Evolutionary conservation across 2,888 invertebrate genomes (phyloP).

Genomic region (Cerastoderma edule): DNA sequence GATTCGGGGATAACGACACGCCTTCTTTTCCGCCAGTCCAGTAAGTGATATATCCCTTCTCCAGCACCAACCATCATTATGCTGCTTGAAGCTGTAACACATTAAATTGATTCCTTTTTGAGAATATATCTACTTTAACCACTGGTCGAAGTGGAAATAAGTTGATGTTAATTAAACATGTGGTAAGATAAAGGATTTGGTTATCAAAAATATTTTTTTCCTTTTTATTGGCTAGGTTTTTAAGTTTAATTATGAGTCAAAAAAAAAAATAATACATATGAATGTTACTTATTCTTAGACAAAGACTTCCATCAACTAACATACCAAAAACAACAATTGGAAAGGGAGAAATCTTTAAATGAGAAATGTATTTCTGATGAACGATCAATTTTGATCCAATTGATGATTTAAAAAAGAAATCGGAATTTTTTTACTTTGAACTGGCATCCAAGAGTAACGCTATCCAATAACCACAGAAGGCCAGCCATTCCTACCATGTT

Average conservation of each 20-base stretch:
- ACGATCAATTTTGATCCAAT: too few species aligned
- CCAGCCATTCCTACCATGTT: too few species aligned
- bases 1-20: conserved; percentile 40
- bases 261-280: background rate
- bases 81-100: conserved; percentile 47
- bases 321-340: too few species aligned
- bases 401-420: too few species aligned
- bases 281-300: too few species aligned
- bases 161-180: background rate
- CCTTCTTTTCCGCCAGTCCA: conserved; percentile 30
- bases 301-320: too few species aligned
- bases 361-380: too few species aligned
- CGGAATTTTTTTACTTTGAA: too few species aligned
- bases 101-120: background rate
- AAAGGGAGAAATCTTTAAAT: too few species aligned
- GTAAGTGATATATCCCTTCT: conserved; percentile 47
- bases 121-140: background rate
- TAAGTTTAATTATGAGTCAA: background rate
- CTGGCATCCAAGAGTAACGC: too few species aligned
- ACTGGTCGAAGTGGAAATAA: background rate
- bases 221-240: background rate
- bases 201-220: background rate
- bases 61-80: conserved; percentile 52
- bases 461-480: too few species aligned
- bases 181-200: background rate